Percentiles rank a stretch among this genome's conserved stretches.
These are phyloP conservation scores for Nezara viridula DNA, from an alignment of 2,888 invertebrate species.

Conservation along the genomic window DNA sequence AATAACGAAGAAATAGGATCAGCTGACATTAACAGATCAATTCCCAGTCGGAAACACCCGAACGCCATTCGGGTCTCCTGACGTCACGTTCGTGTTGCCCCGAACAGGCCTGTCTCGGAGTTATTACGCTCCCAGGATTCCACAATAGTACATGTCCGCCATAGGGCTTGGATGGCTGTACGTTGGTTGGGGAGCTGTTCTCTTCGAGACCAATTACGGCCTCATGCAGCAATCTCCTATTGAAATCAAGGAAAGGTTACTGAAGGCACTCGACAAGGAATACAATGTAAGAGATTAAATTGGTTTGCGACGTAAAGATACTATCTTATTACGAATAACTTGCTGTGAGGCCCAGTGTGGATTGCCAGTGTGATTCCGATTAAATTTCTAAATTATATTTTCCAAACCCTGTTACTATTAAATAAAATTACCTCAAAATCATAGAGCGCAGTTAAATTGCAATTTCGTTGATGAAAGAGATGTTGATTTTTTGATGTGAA, in stretches of 20 bases:
- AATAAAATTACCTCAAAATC: constrained; percentile 55
- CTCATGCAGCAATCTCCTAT: constrained; percentile 74
- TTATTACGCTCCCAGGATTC: constrained; percentile 68
- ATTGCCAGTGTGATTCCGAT: constrained; percentile 51
- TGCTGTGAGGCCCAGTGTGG: constrained; percentile 56
- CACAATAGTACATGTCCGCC: constrained; percentile 70
- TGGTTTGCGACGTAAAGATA: constrained; percentile 53
- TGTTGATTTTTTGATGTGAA: constrained; percentile 66
- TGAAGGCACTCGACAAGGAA: constrained; percentile 95
- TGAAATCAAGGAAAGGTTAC: constrained; percentile 96
- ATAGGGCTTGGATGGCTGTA: constrained; percentile 70
- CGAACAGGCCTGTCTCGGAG: constrained; percentile 64
- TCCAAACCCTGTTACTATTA: constrained; percentile 9
- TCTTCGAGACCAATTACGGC: constrained; percentile 70
- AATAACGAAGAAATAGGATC: constrained; percentile 42
- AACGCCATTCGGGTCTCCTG: constrained; percentile 63
- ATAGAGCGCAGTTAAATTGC: not conserved
- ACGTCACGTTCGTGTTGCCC: constrained; percentile 66
- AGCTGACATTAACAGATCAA: constrained; percentile 61
- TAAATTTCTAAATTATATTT: constrained; percentile 39
- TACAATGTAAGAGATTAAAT: constrained; percentile 88
- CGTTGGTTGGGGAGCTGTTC: constrained; percentile 70
- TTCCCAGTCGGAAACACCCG: constrained; percentile 63
- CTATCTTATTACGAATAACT: constrained; percentile 57
- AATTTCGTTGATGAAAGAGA: constrained; percentile 47